Conservation (phyloP, 2,888 invertebrate genomes). For the Himalopsyche japonica region DNA sequence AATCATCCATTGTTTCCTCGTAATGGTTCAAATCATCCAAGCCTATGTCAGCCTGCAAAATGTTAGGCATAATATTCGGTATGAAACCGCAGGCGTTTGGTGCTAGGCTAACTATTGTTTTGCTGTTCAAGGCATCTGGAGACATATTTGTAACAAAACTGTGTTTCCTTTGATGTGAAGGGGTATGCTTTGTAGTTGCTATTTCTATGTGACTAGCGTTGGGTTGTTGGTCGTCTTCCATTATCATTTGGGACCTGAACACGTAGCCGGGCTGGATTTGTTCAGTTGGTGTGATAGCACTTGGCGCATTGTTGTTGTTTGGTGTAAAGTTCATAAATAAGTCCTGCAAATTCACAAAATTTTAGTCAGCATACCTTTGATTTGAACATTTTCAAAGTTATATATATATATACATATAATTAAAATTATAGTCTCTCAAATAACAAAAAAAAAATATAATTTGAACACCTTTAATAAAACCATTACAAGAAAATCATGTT, state of each 20-base stretch:
- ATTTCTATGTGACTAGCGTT: neutral
- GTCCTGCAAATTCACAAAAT: conserved; percentile 49
- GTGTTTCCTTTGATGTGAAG: conserved; percentile 48
- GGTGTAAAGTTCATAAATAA: conserved; percentile 63
- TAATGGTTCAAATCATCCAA: conserved; percentile 29
- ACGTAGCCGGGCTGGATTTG: conserved; percentile 2
- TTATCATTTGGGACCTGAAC: neutral
- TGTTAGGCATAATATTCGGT: conserved; percentile 40
- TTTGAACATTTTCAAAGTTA: too few relatives aligned
- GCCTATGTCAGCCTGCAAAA: conserved; percentile 26
- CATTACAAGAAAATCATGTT: too few relatives aligned
- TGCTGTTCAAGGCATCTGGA: conserved; percentile 58
- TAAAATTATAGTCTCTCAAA: too few relatives aligned
- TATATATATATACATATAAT: too few relatives aligned
- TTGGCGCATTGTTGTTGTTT: conserved; percentile 43
- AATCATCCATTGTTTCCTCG: conserved; percentile 23
- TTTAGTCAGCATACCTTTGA: neutral
- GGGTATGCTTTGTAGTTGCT: conserved; percentile 29
- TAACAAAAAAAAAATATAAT: too few relatives aligned
- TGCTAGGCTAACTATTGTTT: conserved; percentile 50
- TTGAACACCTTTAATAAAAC: too few relatives aligned
- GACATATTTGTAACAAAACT: conserved; percentile 52
- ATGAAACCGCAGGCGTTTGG: conserved; percentile 50
- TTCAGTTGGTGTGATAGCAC: conserved; percentile 15
- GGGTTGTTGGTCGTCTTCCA: neutral